Percentiles rank a stretch among this genome's conserved stretches.
Conservation (phyloP, 2,888 invertebrate species). For the Netelia melanura region DNA sequence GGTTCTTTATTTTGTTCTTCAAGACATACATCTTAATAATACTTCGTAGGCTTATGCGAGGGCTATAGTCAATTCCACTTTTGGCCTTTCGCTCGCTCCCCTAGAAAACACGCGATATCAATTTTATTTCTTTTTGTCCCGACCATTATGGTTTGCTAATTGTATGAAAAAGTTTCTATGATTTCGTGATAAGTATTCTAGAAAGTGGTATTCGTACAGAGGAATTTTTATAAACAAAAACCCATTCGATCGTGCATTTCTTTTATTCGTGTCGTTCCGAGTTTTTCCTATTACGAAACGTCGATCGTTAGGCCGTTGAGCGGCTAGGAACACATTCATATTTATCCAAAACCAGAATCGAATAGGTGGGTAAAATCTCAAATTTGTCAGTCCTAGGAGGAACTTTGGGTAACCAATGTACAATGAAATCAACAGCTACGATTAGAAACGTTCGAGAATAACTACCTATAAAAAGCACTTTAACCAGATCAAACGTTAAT, state of each 20-base stretch:
- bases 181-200: neutral
- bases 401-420: neutral
- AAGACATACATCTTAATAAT: slow-evolving; percentile 57
- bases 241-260: neutral
- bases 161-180: neutral
- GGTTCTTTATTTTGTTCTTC: slow-evolving; percentile 35
- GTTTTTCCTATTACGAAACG: slow-evolving; percentile 21
- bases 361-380: slow-evolving; percentile 33
- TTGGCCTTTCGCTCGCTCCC: slow-evolving; percentile 8
- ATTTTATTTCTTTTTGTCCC: neutral
- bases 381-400: neutral
- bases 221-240: slow-evolving; percentile 8
- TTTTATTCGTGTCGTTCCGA: neutral
- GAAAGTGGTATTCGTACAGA: neutral
- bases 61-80: slow-evolving; percentile 59
- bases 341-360: slow-evolving; percentile 32
- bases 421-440: slow-evolving; percentile 23
- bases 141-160: neutral
- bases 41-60: slow-evolving; percentile 62
- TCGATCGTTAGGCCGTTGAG: slow-evolving; percentile 60
- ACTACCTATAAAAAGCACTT: slow-evolving; percentile 1
- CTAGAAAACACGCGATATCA: slow-evolving; percentile 21
- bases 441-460: slow-evolving; percentile 9
- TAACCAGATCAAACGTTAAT: slow-evolving; percentile 5
- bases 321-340: slow-evolving; percentile 57